Percentiles rank a stretch among this genome's conserved stretches.
Conservation (phyloP, 2,113 vertebrate species). For the Trichomycterus rosablanca region DNA sequence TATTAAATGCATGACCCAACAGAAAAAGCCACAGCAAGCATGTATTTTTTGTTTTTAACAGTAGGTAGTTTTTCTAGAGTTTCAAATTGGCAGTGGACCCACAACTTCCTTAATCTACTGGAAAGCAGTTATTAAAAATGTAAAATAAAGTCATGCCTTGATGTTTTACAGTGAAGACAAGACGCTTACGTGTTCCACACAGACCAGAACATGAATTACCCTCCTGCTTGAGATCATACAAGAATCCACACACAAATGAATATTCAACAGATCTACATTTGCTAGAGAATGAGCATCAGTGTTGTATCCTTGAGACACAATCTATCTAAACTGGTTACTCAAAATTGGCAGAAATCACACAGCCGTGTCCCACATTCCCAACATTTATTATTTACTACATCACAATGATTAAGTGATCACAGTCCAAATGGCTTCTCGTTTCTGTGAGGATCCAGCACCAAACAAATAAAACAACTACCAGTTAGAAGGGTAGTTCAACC, state of each 20-base stretch:
- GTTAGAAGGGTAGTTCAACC: constrained; percentile 45
- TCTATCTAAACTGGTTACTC: constrained; percentile 35
- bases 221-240: not conserved
- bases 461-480: not conserved
- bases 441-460: constrained; percentile 46
- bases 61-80: too few species aligned
- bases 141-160: too few species aligned
- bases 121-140: too few species aligned
- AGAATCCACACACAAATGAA: not conserved
- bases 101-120: too few species aligned
- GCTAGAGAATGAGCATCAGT: not conserved
- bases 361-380: constrained; percentile 52
- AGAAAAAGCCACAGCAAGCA: too few species aligned
- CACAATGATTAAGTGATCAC: constrained; percentile 66
- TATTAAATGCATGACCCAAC: too few species aligned
- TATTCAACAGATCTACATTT: not conserved
- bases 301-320: not conserved
- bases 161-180: too few species aligned
- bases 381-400: constrained; percentile 62
- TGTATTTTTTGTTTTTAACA: too few species aligned
- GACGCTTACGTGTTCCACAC: too few species aligned
- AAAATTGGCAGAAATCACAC: constrained; percentile 41
- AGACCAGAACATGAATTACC: not conserved
- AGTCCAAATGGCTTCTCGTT: constrained; percentile 53
- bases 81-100: too few species aligned